Conservation (phyloP, 2,113 vertebrate genomes). For the Setophaga kirtlandii region DNA sequence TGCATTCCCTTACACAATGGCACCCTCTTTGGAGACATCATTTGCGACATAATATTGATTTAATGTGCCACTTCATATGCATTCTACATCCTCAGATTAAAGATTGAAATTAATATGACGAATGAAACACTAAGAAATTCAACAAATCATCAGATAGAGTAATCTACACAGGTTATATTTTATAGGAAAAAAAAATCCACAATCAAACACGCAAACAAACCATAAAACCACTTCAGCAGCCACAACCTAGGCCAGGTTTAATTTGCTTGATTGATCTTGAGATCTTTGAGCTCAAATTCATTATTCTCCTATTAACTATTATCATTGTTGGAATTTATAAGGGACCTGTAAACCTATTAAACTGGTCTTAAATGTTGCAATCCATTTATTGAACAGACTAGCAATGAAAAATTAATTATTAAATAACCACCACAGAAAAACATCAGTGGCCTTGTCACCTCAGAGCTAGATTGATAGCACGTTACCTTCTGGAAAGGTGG, state of each 20-base stretch:
- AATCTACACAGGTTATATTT: neutral
- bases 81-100: slow-evolving; percentile 48
- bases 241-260: slow-evolving; percentile 23
- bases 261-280: slow-evolving; percentile 60
- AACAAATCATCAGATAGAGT: slow-evolving; percentile 11
- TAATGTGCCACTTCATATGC: slow-evolving; percentile 36
- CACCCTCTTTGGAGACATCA: slow-evolving; percentile 2
- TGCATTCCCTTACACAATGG: slow-evolving; percentile 33
- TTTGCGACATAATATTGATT: slow-evolving; percentile 60
- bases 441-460: slow-evolving; percentile 74
- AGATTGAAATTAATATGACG: slow-evolving; percentile 70
- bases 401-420: slow-evolving; percentile 83
- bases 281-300: slow-evolving; percentile 61
- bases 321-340: slow-evolving; percentile 59
- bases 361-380: slow-evolving; percentile 75
- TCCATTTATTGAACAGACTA: slow-evolving; percentile 75
- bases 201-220: neutral
- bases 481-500: slow-evolving; percentile 57
- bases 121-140: slow-evolving; percentile 51
- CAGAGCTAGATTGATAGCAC: slow-evolving; percentile 70
- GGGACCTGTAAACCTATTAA: slow-evolving; percentile 73
- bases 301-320: slow-evolving; percentile 75
- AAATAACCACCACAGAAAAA: slow-evolving; percentile 77
- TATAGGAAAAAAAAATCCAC: neutral
- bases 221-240: neutral